These are phyloP conservation scores for Alloscopus bannaensis DNA, from an alignment of 2,888 invertebrate species.

Conservation along the genomic window DNA sequence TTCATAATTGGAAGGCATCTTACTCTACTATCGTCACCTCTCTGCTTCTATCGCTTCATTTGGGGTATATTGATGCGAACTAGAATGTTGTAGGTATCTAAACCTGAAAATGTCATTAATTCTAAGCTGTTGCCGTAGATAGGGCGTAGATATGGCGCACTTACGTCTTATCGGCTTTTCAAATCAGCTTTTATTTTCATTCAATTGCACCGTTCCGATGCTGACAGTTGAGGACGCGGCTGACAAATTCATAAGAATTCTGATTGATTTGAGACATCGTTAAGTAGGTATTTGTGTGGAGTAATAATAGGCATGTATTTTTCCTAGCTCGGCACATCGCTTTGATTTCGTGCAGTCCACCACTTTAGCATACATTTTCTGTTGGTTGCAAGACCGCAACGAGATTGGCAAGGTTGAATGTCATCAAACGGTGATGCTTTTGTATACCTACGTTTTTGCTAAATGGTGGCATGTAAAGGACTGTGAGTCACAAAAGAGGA, in stretches of 20 bases:
- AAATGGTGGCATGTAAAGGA: constrained; percentile 3
- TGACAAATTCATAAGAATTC: constrained; percentile 6
- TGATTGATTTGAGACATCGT: constrained; percentile 34
- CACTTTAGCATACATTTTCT: too few relatives aligned
- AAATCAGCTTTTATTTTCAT: too few relatives aligned
- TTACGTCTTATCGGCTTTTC: too few relatives aligned
- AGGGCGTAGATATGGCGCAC: too few relatives aligned
- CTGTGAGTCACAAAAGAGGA: constrained; percentile 34
- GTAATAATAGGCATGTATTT: too few relatives aligned
- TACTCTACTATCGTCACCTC: neutral
- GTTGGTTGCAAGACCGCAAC: constrained; percentile 30
- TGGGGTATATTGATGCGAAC: too few relatives aligned
- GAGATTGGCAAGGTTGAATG: constrained; percentile 58
- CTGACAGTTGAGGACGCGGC: neutral
- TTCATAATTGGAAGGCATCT: neutral
- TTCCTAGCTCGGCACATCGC: neutral
- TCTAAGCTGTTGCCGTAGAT: too few relatives aligned
- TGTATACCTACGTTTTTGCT: neutral
- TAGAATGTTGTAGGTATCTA: too few relatives aligned
- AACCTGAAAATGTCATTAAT: too few relatives aligned
- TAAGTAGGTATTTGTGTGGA: too few relatives aligned
- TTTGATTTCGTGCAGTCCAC: too few relatives aligned
- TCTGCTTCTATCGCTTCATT: neutral
- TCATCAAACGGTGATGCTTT: constrained; percentile 1
- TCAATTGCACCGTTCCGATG: too few relatives aligned